Evolutionary conservation across 2,888 invertebrate genomes (phyloP).

Genomic region (Oegoconia quadripuncta): DNA sequence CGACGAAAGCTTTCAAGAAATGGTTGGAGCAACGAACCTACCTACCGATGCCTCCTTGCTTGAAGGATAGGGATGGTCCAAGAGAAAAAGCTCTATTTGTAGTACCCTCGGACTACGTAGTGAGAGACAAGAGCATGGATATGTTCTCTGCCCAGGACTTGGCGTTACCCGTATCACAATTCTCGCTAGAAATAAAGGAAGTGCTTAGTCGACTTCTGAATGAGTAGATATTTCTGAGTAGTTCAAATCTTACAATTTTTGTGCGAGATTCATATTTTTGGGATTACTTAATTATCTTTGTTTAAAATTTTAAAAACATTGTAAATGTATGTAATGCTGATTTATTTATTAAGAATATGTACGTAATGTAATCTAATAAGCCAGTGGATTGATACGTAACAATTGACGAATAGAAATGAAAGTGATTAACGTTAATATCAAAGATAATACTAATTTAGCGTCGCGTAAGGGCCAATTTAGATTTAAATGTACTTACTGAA

Average conservation of each 20-base stretch:
- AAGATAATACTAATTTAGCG: neutral
- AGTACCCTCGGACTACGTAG: conserved; percentile 61
- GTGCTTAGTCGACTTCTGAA: conserved; percentile 62
- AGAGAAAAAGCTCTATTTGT: too few relatives aligned
- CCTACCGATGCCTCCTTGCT: conserved; percentile 55
- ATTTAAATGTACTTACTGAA: too few relatives aligned
- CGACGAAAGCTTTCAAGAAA: conserved; percentile 61
- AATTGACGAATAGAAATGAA: neutral
- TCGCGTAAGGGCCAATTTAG: neutral
- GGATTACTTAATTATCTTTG: too few relatives aligned
- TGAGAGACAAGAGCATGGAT: conserved; percentile 33
- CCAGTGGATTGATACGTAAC: neutral
- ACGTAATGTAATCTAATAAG: neutral
- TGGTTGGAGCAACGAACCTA: conserved; percentile 52
- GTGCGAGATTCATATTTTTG: too few relatives aligned
- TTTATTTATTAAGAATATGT: neutral
- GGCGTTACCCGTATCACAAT: conserved; percentile 61
- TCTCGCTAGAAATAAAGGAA: conserved; percentile 59
- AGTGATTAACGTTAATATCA: neutral
- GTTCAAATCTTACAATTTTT: too few relatives aligned
- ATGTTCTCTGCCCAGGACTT: conserved; percentile 43
- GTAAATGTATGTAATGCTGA: too few relatives aligned
- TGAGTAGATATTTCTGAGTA: conserved; percentile 20
- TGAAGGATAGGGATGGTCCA: conserved; percentile 31
- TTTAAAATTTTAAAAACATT: neutral